These are phyloP conservation scores for Epinephelus coioides DNA, from an alignment of 2,797 vertebrate species.

Conservation along the genomic window DNA sequence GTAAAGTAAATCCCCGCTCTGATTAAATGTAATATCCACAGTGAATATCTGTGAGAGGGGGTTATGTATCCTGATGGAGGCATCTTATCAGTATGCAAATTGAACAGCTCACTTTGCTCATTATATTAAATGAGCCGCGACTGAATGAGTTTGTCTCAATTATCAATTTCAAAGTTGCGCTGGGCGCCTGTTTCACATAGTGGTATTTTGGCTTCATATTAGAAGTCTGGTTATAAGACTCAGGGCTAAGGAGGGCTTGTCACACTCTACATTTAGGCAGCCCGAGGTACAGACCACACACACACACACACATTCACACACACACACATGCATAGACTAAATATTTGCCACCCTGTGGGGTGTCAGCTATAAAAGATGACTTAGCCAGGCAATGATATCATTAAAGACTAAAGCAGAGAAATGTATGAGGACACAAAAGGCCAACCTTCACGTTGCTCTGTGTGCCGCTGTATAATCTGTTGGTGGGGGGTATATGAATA, in stretches of 20 bases:
- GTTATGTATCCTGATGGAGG: conserved; percentile 69
- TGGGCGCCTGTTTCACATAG: conserved; percentile 50
- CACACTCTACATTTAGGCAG: conserved; percentile 50
- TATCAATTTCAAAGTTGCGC: conserved; percentile 76
- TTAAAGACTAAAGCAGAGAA: conserved; percentile 77
- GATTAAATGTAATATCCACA: conserved; percentile 84
- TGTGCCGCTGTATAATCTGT: conserved; percentile 75
- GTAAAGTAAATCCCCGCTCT: conserved; percentile 84
- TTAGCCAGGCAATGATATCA: conserved; percentile 72
- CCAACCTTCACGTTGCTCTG: conserved; percentile 74
- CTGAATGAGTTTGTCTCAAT: conserved; percentile 84
- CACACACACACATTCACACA: conserved; percentile 25
- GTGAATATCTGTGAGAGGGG: conserved; percentile 67
- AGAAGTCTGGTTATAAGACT: conserved; percentile 48
- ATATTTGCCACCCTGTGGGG: conserved; percentile 70
- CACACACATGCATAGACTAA: conserved; percentile 20
- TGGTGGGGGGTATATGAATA: conserved; percentile 72
- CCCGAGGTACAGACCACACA: conserved; percentile 44
- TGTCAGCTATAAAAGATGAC: conserved; percentile 76
- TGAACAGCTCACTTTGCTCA: conserved; percentile 81
- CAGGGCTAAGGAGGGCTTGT: conserved; percentile 58
- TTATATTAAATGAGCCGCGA: conserved; percentile 83
- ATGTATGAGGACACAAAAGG: conserved; percentile 77
- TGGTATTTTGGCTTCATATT: conserved; percentile 67
- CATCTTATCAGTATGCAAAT: conserved; percentile 83